Conservation (phyloP, 1,140 invertebrate genomes). For the Nebria ingens region DNA sequence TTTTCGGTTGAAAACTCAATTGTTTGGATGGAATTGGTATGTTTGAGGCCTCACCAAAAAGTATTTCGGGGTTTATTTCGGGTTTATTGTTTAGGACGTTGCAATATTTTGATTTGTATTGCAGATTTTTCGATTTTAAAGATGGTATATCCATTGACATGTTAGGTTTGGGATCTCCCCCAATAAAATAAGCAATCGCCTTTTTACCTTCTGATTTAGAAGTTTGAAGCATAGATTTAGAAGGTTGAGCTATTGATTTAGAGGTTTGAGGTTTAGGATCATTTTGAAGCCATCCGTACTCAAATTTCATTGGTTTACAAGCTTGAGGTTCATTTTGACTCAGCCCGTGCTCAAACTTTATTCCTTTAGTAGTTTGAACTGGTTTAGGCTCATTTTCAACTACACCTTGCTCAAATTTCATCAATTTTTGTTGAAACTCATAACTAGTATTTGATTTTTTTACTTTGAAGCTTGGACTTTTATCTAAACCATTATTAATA, state of each 20-base stretch:
- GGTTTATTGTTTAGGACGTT: constrained; percentile 33
- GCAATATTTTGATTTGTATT: constrained; percentile 41
- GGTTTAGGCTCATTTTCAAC: constrained; percentile 21
- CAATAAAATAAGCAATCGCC: constrained; percentile 41
- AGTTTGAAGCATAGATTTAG: not conserved
- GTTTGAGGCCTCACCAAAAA: constrained; percentile 15
- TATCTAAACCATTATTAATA: not conserved
- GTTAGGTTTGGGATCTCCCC: not conserved
- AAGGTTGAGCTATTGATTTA: no score
- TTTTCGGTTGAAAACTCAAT: constrained; percentile 27
- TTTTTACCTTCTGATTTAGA: constrained; percentile 28
- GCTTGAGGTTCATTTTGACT: no score
- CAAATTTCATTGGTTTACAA: no score
- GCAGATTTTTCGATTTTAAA: constrained; percentile 37
- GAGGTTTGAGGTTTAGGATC: no score
- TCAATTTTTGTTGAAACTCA: constrained; percentile 31
- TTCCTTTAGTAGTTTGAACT: not conserved
- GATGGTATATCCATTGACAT: constrained; percentile 40
- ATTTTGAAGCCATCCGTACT: no score
- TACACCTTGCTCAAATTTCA: constrained; percentile 29
- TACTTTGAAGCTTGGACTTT: constrained; percentile 3
- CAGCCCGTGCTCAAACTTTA: no score
- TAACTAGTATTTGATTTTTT: constrained; percentile 26
- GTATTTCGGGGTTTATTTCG: constrained; percentile 28
- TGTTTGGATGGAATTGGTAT: constrained; percentile 1